Evolutionary conservation across 2,888 invertebrate genomes (phyloP), one percentile per base, ranked within the genome.

Genomic region (Harpalus rubripes): DNA sequence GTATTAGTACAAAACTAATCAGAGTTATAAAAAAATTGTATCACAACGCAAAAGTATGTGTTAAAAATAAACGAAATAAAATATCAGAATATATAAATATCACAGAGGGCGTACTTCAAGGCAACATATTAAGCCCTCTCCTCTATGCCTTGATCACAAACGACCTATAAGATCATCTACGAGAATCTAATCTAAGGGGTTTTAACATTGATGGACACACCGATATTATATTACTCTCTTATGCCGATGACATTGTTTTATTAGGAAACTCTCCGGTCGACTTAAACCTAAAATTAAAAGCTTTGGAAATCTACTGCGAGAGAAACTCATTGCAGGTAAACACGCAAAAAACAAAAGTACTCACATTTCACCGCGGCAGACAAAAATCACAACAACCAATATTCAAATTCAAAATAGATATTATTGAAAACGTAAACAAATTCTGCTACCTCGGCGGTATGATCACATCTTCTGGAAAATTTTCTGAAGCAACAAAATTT

Each of bases 211-310:
- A 85, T 59, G 81, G 81, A 44, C 16, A 10, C 52, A 81, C 78
- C 15, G 85, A 85, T 44, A 65, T 85, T 1, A 59, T 74, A 52
- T 15, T 39, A 81, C 59, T 81, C 8, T n/a, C 74, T 7, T 85
- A 81, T 32, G 80, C 81, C 26, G 85, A 85, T 22, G 81, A 85
- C 22, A 58, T 81, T 10, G 76, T 85, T 39, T 39, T 85, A 12
- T n/a, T 85, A 10, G 85, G 81, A 59, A 59, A 74, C 44, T 85
- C 81, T 39, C 59, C 41, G 22, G 44, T 78, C 12, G 63, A 84
- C n/a, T 39, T 85, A 39, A 39, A 16, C 22, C 56, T 68, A 56
- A 85, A 79, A n/a, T 58, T 15, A 58, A 85, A 65, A 85, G 79
- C 26, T 39, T 26, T 7, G 72, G 65, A 68, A 80, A 41, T 39